Conservation (phyloP, 2,888 invertebrate genomes). For the Apoda limacodes region DNA sequence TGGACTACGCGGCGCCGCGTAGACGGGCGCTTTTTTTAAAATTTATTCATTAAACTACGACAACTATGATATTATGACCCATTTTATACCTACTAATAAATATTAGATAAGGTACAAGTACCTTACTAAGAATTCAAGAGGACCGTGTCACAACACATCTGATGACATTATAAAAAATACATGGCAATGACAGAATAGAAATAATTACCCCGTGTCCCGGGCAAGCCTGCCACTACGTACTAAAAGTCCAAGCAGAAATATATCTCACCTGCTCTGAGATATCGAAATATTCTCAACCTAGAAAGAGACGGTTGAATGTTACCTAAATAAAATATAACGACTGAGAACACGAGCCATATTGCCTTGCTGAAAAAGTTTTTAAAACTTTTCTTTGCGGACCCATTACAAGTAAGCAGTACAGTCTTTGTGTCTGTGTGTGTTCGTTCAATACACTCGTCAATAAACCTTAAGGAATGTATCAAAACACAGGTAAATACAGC, state of each 20-base stretch:
- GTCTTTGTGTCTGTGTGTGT: slow-evolving; percentile 47
- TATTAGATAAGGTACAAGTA: no score
- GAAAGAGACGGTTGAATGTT: slow-evolving; percentile 50
- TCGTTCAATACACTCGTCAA: slow-evolving; percentile 55
- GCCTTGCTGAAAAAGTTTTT: slow-evolving; percentile 71
- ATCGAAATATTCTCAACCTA: slow-evolving; percentile 24
- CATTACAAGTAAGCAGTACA: slow-evolving; percentile 55
- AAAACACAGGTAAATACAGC: no score
- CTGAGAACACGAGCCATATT: slow-evolving; percentile 70
- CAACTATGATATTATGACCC: no score
- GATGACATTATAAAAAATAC: slow-evolving; percentile 61
- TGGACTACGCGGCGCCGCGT: no score
- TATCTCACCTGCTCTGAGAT: slow-evolving; percentile 34
- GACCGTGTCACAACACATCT: not conserved
- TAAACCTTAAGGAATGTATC: no score
- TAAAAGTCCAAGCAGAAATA: slow-evolving; percentile 23
- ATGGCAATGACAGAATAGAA: slow-evolving; percentile 68
- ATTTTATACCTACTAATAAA: no score
- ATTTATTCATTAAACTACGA: no score
- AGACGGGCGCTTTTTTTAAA: no score
- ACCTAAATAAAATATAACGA: slow-evolving; percentile 69
- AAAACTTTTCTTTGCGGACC: slow-evolving; percentile 71
- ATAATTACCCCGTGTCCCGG: slow-evolving; percentile 70
- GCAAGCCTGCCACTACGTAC: slow-evolving; percentile 51
- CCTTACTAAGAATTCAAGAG: no score